Evolutionary conservation across 2,888 invertebrate species (phyloP).

Genomic region (Gryllus longicercus): DNA sequence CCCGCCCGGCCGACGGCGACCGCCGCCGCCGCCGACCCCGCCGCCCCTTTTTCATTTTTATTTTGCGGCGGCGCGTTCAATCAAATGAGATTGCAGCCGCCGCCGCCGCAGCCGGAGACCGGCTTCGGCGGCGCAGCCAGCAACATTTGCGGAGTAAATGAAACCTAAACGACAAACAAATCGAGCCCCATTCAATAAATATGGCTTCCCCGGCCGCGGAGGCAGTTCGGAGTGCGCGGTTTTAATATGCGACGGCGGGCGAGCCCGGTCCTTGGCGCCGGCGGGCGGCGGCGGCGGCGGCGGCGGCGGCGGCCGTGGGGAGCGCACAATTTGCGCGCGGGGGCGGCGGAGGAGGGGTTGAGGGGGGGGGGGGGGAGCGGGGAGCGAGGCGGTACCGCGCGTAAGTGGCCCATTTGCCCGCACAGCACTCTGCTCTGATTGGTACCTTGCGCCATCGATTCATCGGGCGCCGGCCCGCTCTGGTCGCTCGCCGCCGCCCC

Average conservation of each 20-base stretch:
- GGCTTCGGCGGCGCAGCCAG: slow-evolving; percentile 8
- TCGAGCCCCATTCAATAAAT: slow-evolving; percentile 17
- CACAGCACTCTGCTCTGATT: background rate
- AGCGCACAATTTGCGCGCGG: background rate
- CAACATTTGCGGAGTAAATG: slow-evolving; percentile 17
- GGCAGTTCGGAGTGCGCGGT: background rate
- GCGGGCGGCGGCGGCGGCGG: background rate
- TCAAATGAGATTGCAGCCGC: slow-evolving; percentile 3
- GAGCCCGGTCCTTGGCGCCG: background rate
- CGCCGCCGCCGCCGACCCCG: slow-evolving; percentile 6
- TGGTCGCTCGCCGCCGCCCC: background rate
- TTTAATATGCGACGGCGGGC: slow-evolving; percentile 8
- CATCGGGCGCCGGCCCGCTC: slow-evolving; percentile 8
- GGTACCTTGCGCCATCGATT: slow-evolving; percentile 19
- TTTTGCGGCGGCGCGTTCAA: slow-evolving; percentile 17
- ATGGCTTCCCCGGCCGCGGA: slow-evolving; percentile 3
- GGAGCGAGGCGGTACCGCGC: background rate
- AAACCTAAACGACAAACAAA: slow-evolving; percentile 17
- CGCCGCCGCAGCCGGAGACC: background rate
- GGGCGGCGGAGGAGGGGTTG: background rate
- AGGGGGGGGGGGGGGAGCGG: background rate
- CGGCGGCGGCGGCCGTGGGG: background rate
- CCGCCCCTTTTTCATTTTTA: background rate
- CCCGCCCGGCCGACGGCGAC: background rate
- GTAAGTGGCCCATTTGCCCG: slow-evolving; percentile 3